Conservation (phyloP, 2,888 invertebrate genomes). For the Augochlorella aurata region DNA sequence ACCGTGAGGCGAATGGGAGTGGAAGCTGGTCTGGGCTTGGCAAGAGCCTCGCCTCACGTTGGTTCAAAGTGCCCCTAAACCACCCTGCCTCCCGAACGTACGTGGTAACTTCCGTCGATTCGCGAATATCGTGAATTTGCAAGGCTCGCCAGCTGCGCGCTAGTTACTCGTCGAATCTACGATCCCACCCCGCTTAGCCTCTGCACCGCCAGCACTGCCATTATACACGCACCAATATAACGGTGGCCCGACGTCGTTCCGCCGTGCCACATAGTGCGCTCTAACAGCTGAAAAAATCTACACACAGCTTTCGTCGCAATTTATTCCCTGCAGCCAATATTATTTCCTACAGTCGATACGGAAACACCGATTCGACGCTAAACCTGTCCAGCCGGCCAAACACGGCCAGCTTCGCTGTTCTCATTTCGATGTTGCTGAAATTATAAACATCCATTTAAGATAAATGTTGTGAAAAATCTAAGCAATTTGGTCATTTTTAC, state of each 20-base stretch:
- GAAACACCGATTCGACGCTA: too few relatives aligned
- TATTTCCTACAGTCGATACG: too few relatives aligned
- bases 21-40: slow-evolving; percentile 53
- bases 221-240: slow-evolving; percentile 37
- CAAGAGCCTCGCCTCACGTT: slow-evolving; percentile 60
- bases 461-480: too few relatives aligned
- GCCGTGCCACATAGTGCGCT: neutral
- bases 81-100: slow-evolving; percentile 56
- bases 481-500: too few relatives aligned
- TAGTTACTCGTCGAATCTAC: slow-evolving; percentile 65
- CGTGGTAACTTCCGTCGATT: slow-evolving; percentile 68
- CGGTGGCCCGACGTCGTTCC: slow-evolving; percentile 19
- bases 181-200: slow-evolving; percentile 41
- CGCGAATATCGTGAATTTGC: slow-evolving; percentile 69
- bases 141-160: slow-evolving; percentile 68
- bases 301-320: too few relatives aligned
- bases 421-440: too few relatives aligned
- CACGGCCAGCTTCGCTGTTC: too few relatives aligned
- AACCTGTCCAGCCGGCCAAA: too few relatives aligned
- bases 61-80: slow-evolving; percentile 65
- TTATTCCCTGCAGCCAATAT: too few relatives aligned
- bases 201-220: slow-evolving; percentile 32
- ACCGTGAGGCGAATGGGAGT: slow-evolving; percentile 41
- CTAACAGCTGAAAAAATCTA: too few relatives aligned
- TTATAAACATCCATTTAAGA: too few relatives aligned